phyloP scores from a whole-genome alignment of 1,140 invertebrate species.

The Leptinotarsa undecemlineata region DNA sequence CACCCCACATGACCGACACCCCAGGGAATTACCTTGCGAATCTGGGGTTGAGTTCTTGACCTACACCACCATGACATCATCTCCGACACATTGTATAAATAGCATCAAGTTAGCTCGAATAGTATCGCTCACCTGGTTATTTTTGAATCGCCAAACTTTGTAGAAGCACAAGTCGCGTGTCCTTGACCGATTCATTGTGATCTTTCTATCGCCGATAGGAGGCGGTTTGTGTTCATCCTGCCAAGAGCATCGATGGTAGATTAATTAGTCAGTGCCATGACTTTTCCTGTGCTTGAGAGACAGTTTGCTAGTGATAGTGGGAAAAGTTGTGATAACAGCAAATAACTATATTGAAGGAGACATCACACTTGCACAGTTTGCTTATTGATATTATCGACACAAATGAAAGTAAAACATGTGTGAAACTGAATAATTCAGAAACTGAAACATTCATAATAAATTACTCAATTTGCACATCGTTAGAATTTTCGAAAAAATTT shows the following conservation, averaged over 20 bases:
- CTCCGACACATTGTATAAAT: neutral
- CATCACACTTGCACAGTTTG: no score
- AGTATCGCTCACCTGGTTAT: slow-evolving; percentile 2
- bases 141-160: slow-evolving; percentile 22
- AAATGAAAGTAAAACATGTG: no score
- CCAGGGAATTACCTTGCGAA: neutral
- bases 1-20: neutral
- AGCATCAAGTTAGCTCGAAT: neutral
- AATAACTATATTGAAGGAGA: neutral
- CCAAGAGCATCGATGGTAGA: neutral
- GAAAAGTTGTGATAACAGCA: neutral
- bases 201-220: neutral
- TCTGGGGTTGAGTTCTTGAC: slow-evolving; percentile 13
- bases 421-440: neutral
- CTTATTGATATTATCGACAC: no score
- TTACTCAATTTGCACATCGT: no score
- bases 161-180: neutral
- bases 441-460: neutral
- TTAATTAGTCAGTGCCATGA: neutral
- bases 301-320: neutral
- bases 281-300: no score
- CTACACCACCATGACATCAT: neutral
- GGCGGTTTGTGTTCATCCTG: neutral
- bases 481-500: no score
- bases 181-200: slow-evolving; percentile 10